These are phyloP conservation scores for Clarias platycephalus DNA, from an alignment of 2,797 vertebrate genomes.

Conservation along the genomic window DNA sequence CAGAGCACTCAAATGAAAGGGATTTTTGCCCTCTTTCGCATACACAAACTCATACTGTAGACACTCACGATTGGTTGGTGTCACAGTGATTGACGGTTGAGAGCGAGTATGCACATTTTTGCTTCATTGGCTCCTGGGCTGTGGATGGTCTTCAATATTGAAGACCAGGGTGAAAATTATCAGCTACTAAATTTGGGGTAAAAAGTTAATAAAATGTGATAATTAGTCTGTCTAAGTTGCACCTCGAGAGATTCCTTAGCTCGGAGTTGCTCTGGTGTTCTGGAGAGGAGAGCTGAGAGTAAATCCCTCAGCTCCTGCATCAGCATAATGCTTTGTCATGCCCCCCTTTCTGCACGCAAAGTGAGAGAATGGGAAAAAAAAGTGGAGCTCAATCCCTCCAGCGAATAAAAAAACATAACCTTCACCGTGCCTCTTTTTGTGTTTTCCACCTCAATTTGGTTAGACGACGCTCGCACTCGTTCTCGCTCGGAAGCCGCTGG, in stretches of 20 bases:
- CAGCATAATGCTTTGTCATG: constrained; percentile 46
- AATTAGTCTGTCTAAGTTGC: neutral
- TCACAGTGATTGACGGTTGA: neutral
- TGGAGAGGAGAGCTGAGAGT: constrained; percentile 22
- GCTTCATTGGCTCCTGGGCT: too few species aligned
- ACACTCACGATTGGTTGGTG: neutral
- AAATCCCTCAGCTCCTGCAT: constrained; percentile 25
- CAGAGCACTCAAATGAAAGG: neutral
- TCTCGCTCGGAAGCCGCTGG: neutral
- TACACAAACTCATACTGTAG: neutral
- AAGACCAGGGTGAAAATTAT: neutral
- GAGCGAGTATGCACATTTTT: neutral
- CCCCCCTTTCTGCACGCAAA: constrained; percentile 13
- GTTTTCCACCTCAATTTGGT: constrained; percentile 14
- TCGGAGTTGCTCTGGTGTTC: neutral
- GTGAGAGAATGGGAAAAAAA: constrained; percentile 30
- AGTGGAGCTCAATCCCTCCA: constrained; percentile 14
- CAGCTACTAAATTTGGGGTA: neutral
- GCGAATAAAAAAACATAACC: constrained; percentile 18
- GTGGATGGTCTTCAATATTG: neutral
- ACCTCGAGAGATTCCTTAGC: neutral
- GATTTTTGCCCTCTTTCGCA: neutral
- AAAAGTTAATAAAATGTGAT: neutral
- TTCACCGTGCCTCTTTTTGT: constrained; percentile 1
- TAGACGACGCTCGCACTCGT: neutral